phyloP scores from a whole-genome alignment of 2,113 vertebrate genomes.

The Scomber scombrus region DNA sequence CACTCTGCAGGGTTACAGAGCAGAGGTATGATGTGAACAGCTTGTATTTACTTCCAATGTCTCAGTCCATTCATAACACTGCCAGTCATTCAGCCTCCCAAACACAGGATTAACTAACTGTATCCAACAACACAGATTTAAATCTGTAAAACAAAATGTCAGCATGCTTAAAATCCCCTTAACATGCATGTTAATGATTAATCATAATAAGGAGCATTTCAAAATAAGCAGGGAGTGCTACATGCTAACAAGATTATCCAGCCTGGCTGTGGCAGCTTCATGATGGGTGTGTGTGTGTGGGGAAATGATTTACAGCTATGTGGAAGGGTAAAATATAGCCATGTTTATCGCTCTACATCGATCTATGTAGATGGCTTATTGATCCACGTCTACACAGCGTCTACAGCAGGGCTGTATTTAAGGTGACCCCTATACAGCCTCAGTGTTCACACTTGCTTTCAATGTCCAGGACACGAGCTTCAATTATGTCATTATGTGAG shows the following conservation, averaged over 20 bases:
- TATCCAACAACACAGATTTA: background rate
- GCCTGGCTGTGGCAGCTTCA: background rate
- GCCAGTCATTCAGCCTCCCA: conserved; percentile 23
- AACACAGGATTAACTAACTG: background rate
- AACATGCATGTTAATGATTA: background rate
- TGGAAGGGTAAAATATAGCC: conserved; percentile 19
- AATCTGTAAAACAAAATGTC: conserved; percentile 11
- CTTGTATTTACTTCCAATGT: conserved; percentile 66
- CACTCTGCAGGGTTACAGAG: conserved; percentile 50
- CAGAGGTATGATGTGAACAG: conserved; percentile 27
- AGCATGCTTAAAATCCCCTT: background rate
- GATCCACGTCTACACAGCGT: conserved; percentile 14
- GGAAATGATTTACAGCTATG: conserved; percentile 10
- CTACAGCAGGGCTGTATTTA: background rate
- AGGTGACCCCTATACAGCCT: conserved; percentile 9
- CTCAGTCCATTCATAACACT: conserved; percentile 42
- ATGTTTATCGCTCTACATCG: conserved; percentile 34
- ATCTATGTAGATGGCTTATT: conserved; percentile 57
- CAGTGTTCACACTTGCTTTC: conserved; percentile 11
- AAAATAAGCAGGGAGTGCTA: background rate
- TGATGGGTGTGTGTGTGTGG: background rate
- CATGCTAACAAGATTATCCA: conserved; percentile 3
- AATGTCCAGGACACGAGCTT: conserved; percentile 7
- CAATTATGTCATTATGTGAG: conserved; percentile 21
- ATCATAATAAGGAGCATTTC: background rate